A percentile compares a stretch with the other conserved stretches of the same genome.
These are phyloP conservation scores for Antigone vipio DNA, from an alignment of 2,113 vertebrate species.

Conservation along the genomic window DNA sequence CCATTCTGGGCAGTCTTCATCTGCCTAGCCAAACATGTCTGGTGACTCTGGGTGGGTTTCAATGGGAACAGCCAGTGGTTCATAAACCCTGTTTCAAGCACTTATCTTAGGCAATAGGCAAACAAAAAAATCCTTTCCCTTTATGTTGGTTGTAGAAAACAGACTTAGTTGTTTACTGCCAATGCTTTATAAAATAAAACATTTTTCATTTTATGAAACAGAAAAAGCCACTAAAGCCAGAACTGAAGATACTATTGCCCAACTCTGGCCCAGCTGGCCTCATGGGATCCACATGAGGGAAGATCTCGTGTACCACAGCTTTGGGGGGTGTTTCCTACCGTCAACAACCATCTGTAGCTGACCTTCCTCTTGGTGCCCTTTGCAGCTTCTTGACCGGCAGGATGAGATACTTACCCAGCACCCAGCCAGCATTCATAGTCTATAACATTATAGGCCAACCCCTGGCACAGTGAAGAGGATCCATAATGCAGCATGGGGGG, in stretches of 20 bases:
- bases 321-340: background rate
- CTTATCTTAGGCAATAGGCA: background rate
- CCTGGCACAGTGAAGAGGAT: background rate
- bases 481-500: accelerated
- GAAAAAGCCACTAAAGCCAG: background rate
- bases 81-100: background rate
- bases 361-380: background rate
- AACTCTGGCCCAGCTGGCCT: background rate
- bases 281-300: background rate
- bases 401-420: background rate
- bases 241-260: background rate
- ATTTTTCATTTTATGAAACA: background rate
- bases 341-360: background rate
- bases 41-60: background rate
- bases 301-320: background rate
- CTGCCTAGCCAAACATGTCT: background rate
- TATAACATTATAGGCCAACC: background rate
- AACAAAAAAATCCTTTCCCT: background rate
- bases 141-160: background rate
- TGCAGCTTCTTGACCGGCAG: background rate
- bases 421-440: background rate
- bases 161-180: background rate
- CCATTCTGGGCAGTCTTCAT: background rate
- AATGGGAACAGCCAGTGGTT: background rate
- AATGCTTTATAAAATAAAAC: background rate